Conservation (phyloP, 2,888 invertebrate genomes). For the Acanthococcus lagerstroemiae region DNA sequence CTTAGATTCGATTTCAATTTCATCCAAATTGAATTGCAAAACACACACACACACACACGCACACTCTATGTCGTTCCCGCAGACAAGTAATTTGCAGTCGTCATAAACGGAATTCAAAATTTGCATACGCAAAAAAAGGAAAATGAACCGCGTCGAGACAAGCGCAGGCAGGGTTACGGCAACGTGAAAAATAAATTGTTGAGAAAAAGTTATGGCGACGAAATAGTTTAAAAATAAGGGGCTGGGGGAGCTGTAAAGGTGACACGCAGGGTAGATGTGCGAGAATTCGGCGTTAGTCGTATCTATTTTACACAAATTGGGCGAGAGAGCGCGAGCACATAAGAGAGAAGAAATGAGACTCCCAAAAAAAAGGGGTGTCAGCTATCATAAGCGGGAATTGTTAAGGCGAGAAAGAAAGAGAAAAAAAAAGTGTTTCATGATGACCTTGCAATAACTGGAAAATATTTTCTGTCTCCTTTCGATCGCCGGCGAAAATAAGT, state of each 20-base stretch:
- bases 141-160: neutral
- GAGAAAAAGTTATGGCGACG: neutral
- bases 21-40: too few relatives aligned
- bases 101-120: too few relatives aligned
- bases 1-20: too few relatives aligned
- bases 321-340: neutral
- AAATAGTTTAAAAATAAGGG: neutral
- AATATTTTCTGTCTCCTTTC: constrained; percentile 5
- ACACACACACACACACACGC: too few relatives aligned
- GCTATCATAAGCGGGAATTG: constrained; percentile 26
- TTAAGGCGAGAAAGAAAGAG: constrained; percentile 3
- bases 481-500: constrained; percentile 4
- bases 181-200: constrained; percentile 7
- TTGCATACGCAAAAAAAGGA: neutral
- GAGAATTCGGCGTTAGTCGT: constrained; percentile 1
- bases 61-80: too few relatives aligned
- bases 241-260: neutral
- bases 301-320: constrained; percentile 31
- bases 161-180: neutral
- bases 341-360: neutral
- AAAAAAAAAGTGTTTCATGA: constrained; percentile 22
- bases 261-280: neutral
- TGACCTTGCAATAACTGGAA: constrained; percentile 26
- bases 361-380: constrained; percentile 30
- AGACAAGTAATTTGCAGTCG: too few relatives aligned